Evolutionary conservation across 2,113 vertebrate genomes (phyloP).

Genomic region (Rhinolophus sinicus): DNA sequence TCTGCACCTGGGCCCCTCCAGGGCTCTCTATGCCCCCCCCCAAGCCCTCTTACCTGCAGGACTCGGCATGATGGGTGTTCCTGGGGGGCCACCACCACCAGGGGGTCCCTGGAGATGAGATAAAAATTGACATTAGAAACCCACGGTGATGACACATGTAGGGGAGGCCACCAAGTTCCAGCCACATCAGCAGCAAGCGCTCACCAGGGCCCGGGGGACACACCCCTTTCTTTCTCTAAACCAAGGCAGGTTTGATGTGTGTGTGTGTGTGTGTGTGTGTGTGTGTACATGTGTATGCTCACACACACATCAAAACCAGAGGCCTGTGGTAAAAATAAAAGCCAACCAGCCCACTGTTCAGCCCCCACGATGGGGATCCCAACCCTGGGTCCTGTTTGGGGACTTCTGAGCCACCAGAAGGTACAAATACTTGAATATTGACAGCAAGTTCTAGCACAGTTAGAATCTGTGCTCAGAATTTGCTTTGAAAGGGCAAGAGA

Average conservation of each 20-base stretch:
- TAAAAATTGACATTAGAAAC: slow-evolving; percentile 54
- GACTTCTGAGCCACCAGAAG: neutral
- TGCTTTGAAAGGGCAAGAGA: neutral
- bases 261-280: neutral
- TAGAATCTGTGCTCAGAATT: neutral
- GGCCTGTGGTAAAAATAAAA: neutral
- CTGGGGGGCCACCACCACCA: slow-evolving; percentile 96
- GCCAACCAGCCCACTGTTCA: neutral
- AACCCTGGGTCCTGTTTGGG: neutral
- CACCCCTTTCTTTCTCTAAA: neutral
- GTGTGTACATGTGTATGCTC: accelerated
- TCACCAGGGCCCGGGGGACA: neutral
- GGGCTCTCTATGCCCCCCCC: neutral
- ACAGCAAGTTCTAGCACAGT: neutral
- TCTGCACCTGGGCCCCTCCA: neutral
- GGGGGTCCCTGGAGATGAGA: slow-evolving; percentile 91
- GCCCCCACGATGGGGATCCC: neutral
- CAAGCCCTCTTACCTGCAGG: slow-evolving; percentile 91
- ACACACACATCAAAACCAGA: neutral
- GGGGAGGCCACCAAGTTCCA: neutral
- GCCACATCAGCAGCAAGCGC: neutral
- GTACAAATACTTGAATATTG: neutral
- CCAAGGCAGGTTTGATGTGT: neutral
- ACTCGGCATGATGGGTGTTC: slow-evolving; percentile 99
- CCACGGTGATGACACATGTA: neutral